These are phyloP conservation scores for Ennomos fuscantarius DNA, from an alignment of 2,888 invertebrate genomes.

Conservation along the genomic window DNA sequence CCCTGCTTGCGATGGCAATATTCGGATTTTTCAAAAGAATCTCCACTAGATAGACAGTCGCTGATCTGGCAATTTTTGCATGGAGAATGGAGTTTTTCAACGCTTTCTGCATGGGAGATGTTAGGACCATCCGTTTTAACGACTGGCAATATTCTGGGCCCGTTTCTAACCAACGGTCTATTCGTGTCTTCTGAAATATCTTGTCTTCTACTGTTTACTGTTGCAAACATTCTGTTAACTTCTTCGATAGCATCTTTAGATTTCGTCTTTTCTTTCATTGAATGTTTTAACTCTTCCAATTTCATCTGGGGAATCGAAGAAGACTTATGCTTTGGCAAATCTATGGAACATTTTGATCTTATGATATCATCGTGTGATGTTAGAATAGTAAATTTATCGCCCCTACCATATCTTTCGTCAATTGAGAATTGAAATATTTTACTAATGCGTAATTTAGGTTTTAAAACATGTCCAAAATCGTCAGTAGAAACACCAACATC, in stretches of 20 bases:
- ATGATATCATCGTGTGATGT: conserved; percentile 55
- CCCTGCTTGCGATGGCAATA: conserved; percentile 43
- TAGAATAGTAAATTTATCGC: conserved; percentile 57
- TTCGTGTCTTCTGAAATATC: conserved; percentile 46
- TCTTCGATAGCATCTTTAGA: conserved; percentile 74
- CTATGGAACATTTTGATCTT: conserved; percentile 43
- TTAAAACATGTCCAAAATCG: conserved; percentile 21
- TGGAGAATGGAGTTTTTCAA: conserved; percentile 4
- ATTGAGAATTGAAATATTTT: conserved; percentile 63
- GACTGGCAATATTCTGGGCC: conserved; percentile 73
- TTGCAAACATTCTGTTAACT: conserved; percentile 77
- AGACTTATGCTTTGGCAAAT: conserved; percentile 66
- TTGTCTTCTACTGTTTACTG: conserved; percentile 46
- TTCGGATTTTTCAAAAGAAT: conserved; percentile 50
- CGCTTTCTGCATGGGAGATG: neutral
- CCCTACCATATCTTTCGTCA: conserved; percentile 44
- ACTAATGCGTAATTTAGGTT: conserved; percentile 49
- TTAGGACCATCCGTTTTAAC: conserved; percentile 55
- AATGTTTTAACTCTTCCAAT: conserved; percentile 69
- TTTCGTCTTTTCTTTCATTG: conserved; percentile 63
- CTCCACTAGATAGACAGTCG: conserved; percentile 65
- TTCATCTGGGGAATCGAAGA: conserved; percentile 79
- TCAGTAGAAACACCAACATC: conserved; percentile 62
- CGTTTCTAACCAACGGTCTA: conserved; percentile 64
- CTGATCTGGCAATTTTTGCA: conserved; percentile 57